Conservation (phyloP, 2,888 invertebrate species). For the Tenthredo amoena region DNA sequence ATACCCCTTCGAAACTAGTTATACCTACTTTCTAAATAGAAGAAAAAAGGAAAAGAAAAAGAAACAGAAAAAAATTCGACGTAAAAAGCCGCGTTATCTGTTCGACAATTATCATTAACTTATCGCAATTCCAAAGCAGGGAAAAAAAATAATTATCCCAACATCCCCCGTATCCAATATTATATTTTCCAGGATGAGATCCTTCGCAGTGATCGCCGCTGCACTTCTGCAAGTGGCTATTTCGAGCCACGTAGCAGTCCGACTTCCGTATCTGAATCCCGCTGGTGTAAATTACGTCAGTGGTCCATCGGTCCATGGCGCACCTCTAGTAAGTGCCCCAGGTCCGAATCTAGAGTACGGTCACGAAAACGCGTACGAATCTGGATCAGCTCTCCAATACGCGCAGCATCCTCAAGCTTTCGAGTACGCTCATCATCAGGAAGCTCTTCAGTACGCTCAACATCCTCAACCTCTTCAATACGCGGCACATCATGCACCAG, state of each 20-base stretch:
- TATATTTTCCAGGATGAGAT: constrained; percentile 69
- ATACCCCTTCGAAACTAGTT: background rate
- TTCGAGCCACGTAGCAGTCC: constrained; percentile 73
- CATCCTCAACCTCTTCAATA: constrained; percentile 61
- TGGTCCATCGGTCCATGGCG: constrained; percentile 67
- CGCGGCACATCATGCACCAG: constrained; percentile 63
- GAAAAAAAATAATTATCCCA: background rate
- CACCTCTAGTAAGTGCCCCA: constrained; percentile 64
- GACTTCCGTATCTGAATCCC: constrained; percentile 79
- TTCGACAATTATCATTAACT: background rate
- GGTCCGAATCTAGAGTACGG: constrained; percentile 50
- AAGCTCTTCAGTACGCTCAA: constrained; percentile 55
- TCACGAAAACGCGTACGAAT: constrained; percentile 41
- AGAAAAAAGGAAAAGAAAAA: background rate
- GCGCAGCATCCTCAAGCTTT: constrained; percentile 42
- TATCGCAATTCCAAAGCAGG: background rate
- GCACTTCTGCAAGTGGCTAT: constrained; percentile 70
- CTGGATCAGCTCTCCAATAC: constrained; percentile 52
- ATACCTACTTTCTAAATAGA: background rate
- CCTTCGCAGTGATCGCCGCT: constrained; percentile 69
- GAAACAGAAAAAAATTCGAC: background rate
- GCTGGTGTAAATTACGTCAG: constrained; percentile 80
- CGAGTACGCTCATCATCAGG: constrained; percentile 56
- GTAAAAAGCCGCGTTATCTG: background rate
- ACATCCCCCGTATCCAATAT: constrained; percentile 36